phyloP scores from a whole-genome alignment of 2,113 vertebrate species.

The Lophochroa leadbeateri region DNA sequence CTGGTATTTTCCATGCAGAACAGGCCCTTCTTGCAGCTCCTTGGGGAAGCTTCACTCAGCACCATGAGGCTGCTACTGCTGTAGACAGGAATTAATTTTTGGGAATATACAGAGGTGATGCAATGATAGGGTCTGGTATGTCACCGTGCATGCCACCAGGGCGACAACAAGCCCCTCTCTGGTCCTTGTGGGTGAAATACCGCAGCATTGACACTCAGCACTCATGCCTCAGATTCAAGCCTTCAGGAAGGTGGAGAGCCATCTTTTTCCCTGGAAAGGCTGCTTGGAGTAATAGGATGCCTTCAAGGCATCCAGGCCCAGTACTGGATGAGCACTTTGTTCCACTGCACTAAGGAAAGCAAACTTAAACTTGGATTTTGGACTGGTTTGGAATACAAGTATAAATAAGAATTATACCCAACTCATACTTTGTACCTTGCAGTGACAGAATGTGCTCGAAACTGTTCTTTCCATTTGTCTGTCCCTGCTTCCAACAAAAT shows the following conservation, averaged over 20 bases:
- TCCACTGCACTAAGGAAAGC: not conserved
- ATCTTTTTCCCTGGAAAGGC: not conserved
- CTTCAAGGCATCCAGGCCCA: not conserved
- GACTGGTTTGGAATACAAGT: not conserved
- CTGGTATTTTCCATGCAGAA: not conserved
- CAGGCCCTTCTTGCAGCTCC: not conserved
- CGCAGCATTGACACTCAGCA: accelerated
- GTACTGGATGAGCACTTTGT: not conserved
- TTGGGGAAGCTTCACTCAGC: not conserved
- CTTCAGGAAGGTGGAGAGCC: not conserved
- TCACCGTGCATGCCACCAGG: not conserved
- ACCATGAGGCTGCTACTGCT: not conserved
- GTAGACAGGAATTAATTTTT: not conserved
- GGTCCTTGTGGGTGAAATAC: not conserved
- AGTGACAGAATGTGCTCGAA: conserved; percentile 20
- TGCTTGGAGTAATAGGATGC: not conserved
- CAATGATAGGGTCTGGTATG: not conserved
- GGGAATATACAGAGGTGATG: not conserved
- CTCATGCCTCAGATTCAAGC: accelerated
- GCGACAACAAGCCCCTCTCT: not conserved
- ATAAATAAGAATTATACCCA: conserved; percentile 5
- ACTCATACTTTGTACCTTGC: not conserved
- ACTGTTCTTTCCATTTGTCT: conserved; percentile 34
- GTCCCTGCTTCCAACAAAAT: conserved; percentile 25
- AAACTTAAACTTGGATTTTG: not conserved